A percentile compares a stretch with the other conserved stretches of the same genome.
Conservation (phyloP, 2,797 vertebrate genomes). For the Pangasius macronema region DNA sequence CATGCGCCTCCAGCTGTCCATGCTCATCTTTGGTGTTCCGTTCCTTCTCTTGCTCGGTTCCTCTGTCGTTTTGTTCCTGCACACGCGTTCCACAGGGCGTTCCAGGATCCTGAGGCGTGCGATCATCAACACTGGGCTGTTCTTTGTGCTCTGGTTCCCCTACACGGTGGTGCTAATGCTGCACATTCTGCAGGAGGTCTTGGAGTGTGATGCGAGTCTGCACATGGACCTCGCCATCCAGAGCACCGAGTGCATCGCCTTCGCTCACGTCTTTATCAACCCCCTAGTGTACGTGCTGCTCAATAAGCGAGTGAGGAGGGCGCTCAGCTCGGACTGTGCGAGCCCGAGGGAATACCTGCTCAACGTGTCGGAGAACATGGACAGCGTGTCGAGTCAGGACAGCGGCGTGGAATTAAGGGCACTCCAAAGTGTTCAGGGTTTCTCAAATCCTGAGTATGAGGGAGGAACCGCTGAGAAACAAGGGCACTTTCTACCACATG, state of each 20-base stretch:
- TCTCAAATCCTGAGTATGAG: neutral
- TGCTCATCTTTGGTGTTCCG: conserved; percentile 71
- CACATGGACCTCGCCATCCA: conserved; percentile 72
- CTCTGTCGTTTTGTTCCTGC: conserved; percentile 42
- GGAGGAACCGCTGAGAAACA: conserved; percentile 21
- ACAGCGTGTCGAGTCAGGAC: neutral
- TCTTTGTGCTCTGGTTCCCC: conserved; percentile 77
- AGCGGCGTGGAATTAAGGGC: conserved; percentile 40
- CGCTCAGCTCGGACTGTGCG: conserved; percentile 49
- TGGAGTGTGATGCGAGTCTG: conserved; percentile 65
- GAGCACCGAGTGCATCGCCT: conserved; percentile 74
- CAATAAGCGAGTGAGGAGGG: conserved; percentile 62
- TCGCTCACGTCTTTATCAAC: conserved; percentile 73
- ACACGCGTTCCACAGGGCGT: conserved; percentile 37
- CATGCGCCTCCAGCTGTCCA: conserved; percentile 67
- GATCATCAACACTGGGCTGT: conserved; percentile 62
- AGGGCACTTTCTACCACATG: conserved; percentile 29
- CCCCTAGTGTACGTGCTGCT: conserved; percentile 72
- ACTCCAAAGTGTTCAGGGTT: conserved; percentile 2
- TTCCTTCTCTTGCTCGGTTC: conserved; percentile 71
- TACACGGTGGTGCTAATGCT: conserved; percentile 73
- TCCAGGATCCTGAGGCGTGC: conserved; percentile 61
- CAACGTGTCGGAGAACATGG: conserved; percentile 48
- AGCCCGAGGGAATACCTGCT: conserved; percentile 37
- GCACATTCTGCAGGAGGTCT: conserved; percentile 71